Conservation (phyloP, 2,113 vertebrate species). For the Thymallus thymallus region DNA sequence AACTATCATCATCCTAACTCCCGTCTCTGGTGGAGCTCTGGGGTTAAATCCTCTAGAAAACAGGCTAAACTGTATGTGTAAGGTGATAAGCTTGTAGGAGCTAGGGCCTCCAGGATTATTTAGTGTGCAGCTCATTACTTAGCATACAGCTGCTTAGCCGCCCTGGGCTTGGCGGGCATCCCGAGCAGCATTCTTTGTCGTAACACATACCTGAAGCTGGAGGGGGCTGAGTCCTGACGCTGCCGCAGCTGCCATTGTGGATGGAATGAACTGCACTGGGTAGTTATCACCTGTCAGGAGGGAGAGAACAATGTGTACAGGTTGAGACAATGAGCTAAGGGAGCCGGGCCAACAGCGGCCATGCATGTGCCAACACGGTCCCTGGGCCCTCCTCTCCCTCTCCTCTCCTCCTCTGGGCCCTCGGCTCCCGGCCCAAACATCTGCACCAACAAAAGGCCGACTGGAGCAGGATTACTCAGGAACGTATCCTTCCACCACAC, state of each 20-base stretch:
- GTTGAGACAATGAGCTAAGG: slow-evolving; percentile 93
- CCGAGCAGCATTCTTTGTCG: slow-evolving; percentile 81
- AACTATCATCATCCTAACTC: slow-evolving; percentile 65
- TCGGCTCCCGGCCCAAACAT: slow-evolving; percentile 88
- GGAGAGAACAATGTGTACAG: slow-evolving; percentile 90
- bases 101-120: slow-evolving; percentile 82
- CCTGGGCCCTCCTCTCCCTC: not conserved
- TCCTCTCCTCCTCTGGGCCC: slow-evolving; percentile 28
- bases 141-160: slow-evolving; percentile 94
- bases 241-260: slow-evolving; percentile 99
- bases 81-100: slow-evolving; percentile 87
- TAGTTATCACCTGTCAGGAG: slow-evolving; percentile 98
- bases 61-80: slow-evolving; percentile 77
- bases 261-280: slow-evolving; percentile 99
- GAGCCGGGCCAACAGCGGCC: slow-evolving; percentile 68
- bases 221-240: slow-evolving; percentile 99
- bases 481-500: slow-evolving; percentile 54
- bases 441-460: slow-evolving; percentile 93
- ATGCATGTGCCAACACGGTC: slow-evolving; percentile 91
- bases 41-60: slow-evolving; percentile 71
- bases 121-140: slow-evolving; percentile 89
- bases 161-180: slow-evolving; percentile 82
- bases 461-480: slow-evolving; percentile 77
- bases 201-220: slow-evolving; percentile 99
- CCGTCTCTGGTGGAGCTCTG: slow-evolving; percentile 46